phyloP scores from a whole-genome alignment of 2,113 vertebrate species.

The Phalacrocorax carbo region DNA sequence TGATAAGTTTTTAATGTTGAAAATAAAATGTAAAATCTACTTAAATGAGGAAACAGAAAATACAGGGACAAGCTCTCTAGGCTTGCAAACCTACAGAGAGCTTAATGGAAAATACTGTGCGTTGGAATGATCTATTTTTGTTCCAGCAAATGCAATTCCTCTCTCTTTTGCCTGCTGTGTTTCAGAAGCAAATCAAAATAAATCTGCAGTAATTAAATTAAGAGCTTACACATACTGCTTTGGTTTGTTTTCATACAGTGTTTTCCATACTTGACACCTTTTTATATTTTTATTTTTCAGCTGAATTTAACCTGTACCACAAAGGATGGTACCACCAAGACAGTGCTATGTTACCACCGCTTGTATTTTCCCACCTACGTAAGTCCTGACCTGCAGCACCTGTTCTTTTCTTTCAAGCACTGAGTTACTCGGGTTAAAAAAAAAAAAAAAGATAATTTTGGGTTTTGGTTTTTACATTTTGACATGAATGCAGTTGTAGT shows the following conservation, averaged over 20 bases:
- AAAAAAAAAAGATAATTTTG: neutral
- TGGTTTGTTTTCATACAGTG: neutral
- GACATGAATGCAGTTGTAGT: neutral
- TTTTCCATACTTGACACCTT: neutral
- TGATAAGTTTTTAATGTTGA: neutral
- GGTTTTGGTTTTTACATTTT: neutral
- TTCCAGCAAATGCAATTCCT: neutral
- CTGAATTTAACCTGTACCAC: neutral
- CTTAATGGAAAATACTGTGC: constrained; percentile 23
- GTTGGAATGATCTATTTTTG: constrained; percentile 52
- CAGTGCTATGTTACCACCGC: neutral
- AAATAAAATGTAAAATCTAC: neutral
- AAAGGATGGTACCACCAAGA: neutral
- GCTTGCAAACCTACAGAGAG: constrained; percentile 2
- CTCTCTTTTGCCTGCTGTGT: constrained; percentile 24
- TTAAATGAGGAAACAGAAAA: neutral
- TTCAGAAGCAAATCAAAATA: constrained; percentile 68
- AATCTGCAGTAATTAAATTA: constrained; percentile 72
- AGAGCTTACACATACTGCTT: constrained; percentile 38
- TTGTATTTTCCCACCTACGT: neutral
- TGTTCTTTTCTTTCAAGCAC: neutral
- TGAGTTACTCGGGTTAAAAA: neutral
- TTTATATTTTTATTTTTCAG: neutral
- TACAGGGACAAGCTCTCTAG: neutral
- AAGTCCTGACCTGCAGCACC: neutral